Conservation (phyloP, 2,113 vertebrate species). For the Falco punctatus region DNA sequence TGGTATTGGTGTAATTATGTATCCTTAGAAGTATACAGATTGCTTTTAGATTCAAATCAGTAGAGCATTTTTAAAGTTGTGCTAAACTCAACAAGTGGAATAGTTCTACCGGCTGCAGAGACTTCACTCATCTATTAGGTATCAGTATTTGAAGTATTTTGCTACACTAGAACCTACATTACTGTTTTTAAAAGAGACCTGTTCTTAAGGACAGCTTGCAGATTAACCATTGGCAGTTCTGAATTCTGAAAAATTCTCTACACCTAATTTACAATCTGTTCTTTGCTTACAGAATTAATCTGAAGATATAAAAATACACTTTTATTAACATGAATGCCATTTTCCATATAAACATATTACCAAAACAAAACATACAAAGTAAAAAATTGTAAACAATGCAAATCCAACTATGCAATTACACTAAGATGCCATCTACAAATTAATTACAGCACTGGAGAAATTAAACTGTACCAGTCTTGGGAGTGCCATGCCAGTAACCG, state of each 20-base stretch:
- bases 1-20: background rate
- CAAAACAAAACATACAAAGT: background rate
- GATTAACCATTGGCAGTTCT: background rate
- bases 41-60: background rate
- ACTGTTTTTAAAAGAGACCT: background rate
- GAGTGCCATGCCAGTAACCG: constrained; percentile 98
- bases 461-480: constrained; percentile 90
- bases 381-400: background rate
- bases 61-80: background rate
- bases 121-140: background rate
- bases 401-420: background rate
- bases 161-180: background rate
- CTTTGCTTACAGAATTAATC: background rate
- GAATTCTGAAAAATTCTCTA: background rate
- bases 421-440: background rate
- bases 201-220: background rate
- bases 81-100: background rate
- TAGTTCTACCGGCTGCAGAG: background rate
- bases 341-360: background rate
- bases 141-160: background rate
- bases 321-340: background rate
- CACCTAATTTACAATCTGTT: background rate
- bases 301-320: background rate
- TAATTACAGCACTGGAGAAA: constrained; percentile 22
- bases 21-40: background rate